These are phyloP conservation scores for Camponotus floridanus DNA, from an alignment of 1,140 invertebrate species.

Conservation along the genomic window DNA sequence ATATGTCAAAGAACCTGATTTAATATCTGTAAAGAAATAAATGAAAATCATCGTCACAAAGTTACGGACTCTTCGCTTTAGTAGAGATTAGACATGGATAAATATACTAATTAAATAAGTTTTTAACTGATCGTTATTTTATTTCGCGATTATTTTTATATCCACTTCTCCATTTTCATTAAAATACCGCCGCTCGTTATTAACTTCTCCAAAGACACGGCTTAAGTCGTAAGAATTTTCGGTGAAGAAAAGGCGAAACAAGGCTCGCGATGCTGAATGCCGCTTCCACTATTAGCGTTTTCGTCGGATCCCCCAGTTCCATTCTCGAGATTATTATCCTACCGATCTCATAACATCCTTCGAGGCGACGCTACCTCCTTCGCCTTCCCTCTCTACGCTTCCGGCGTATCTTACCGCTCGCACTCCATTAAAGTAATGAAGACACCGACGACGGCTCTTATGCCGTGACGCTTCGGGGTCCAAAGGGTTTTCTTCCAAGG, in stretches of 20 bases:
- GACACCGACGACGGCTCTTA: slow-evolving; percentile 77
- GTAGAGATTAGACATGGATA: not conserved
- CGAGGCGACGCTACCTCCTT: slow-evolving; percentile 58
- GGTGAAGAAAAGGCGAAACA: slow-evolving; percentile 59
- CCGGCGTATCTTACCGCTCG: slow-evolving; percentile 69
- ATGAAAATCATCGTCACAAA: slow-evolving; percentile 31
- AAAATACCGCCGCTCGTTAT: slow-evolving; percentile 28
- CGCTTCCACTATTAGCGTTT: slow-evolving; percentile 72
- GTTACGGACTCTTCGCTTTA: not conserved
- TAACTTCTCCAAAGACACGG: slow-evolving; percentile 36
- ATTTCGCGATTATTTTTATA: not conserved
- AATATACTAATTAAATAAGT: not conserved
- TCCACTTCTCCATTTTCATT: not conserved
- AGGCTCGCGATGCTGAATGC: slow-evolving; percentile 52
- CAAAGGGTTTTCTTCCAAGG: slow-evolving; percentile 82
- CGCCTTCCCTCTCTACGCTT: not conserved
- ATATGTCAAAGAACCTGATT: slow-evolving; percentile 41
- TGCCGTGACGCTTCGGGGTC: slow-evolving; percentile 70
- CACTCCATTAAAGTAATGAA: slow-evolving; percentile 86
- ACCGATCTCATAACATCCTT: slow-evolving; percentile 79
- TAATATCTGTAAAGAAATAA: slow-evolving; percentile 40
- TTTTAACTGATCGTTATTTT: slow-evolving; percentile 7
- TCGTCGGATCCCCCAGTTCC: slow-evolving; percentile 24
- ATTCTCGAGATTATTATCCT: slow-evolving; percentile 72
- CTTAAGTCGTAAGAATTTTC: slow-evolving; percentile 61